Base-by-base conservation (phyloP, 2,797 vertebrate species). In the Brotula barbata region DNA sequence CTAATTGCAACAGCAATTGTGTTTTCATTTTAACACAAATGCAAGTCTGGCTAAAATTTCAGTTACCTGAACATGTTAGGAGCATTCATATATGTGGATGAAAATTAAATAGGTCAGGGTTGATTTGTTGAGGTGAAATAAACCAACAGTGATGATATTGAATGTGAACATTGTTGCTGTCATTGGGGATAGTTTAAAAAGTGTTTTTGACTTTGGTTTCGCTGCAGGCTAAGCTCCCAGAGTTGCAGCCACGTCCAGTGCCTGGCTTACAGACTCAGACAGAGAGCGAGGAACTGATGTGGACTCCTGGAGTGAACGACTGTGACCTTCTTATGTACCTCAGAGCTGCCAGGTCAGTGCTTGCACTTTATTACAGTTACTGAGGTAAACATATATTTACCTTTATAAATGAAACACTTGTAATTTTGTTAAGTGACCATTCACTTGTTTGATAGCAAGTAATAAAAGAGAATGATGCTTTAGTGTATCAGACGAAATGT, bases 291-390 rank as follows among this genome's bases (percentile, higher is more conserved):
- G 96, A 99, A 57, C 89, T 98, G 6, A 97, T 99, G 64, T 99
- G 97, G 97, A 98, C 94, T 70, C 97, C 97, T 0, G 96, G 97
- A 28, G 95, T 98, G 78, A 98, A 98, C 41, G 97, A 99, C 90
- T 99, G 97, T 50, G 97, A 99, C 87, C 92, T 99, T 57, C 96
- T 99, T 5, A 99, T 99, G 97, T 99, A 99, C 88, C 91, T 99
- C 58, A 89, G 97, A 85, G 96, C 96, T 65, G 96, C 96, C 65
- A 95, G 96, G 96, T 96, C 82, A 91, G 85, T 73, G 37, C 47
- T 23, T 57, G 20, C 7, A 34, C 42, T 61, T 10, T 6, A 37
- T 22, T 25, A 25, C 8, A 28, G 13, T n/a, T 31, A 12, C 7
- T 21, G 20, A 10, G 0, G 12, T 41, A 3, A 19, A 43, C 15